Percentiles rank a stretch among this genome's conserved stretches.
Evolutionary conservation across 2,888 invertebrate species (phyloP).

Genomic region (Sphecodes monilicornis): DNA sequence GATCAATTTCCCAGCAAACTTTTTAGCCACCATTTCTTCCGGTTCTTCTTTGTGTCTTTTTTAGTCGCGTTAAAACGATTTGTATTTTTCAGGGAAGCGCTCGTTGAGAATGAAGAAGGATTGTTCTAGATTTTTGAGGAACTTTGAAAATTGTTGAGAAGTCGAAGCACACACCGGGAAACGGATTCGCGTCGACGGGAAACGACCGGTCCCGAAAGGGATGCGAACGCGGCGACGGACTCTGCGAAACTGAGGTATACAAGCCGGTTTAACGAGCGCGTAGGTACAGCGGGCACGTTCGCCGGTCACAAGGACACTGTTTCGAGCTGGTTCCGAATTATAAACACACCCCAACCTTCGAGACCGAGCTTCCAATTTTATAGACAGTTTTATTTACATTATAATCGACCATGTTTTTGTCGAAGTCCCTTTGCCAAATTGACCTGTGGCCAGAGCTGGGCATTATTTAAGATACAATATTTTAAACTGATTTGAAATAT

Average conservation of each 20-base stretch:
- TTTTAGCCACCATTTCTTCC: neutral
- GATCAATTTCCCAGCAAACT: neutral
- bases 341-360: neutral
- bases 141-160: neutral
- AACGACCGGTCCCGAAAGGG: conserved; percentile 47
- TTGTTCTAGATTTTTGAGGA: neutral
- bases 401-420: neutral
- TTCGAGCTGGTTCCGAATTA: neutral
- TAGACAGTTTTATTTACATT: neutral
- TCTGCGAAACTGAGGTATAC: conserved; percentile 76
- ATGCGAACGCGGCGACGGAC: conserved; percentile 76
- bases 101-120: neutral
- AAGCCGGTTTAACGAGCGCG: conserved; percentile 68
- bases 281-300: conserved; percentile 41
- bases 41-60: neutral
- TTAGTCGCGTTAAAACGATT: neutral
- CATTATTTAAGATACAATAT: too few relatives aligned
- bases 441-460: too few relatives aligned
- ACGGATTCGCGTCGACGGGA: conserved; percentile 9
- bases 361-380: neutral
- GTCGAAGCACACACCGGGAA: neutral
- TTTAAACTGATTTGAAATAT: too few relatives aligned
- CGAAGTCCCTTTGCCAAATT: neutral
- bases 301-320: conserved; percentile 7
- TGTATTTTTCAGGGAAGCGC: neutral